Conservation (phyloP, 2,113 vertebrate genomes). For the Emydura subglobosa region DNA sequence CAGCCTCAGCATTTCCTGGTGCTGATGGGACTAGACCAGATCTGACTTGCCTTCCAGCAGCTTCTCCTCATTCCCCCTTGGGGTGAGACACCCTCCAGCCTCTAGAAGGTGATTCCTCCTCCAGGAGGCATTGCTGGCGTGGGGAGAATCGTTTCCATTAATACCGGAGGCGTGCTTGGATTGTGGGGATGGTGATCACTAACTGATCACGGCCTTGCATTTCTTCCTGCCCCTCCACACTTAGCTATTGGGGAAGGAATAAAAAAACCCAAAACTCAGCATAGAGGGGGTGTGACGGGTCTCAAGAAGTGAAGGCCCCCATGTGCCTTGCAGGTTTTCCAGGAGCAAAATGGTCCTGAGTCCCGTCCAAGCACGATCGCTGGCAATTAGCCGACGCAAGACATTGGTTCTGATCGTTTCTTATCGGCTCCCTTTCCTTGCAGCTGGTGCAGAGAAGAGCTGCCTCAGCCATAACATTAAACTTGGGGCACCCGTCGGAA, state of each 20-base stretch:
- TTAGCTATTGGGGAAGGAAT: background rate
- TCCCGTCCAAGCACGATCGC: background rate
- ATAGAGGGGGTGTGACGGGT: background rate
- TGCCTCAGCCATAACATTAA: background rate
- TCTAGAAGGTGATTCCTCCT: background rate
- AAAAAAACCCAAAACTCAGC: background rate
- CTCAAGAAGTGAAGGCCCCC: background rate
- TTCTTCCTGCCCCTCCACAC: background rate
- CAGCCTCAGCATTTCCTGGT: background rate
- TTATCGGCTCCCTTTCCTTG: background rate
- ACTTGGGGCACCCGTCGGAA: background rate
- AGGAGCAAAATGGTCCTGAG: background rate
- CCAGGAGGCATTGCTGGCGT: background rate
- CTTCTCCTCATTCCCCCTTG: background rate
- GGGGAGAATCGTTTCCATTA: background rate
- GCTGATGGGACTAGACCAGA: background rate
- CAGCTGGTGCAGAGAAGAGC: background rate
- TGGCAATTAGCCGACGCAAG: background rate
- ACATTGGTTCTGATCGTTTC: background rate
- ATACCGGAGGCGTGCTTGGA: background rate
- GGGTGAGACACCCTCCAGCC: background rate
- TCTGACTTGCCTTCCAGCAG: background rate
- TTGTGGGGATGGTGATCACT: no score
- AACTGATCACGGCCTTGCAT: background rate
- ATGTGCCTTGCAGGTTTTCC: background rate